Base-by-base conservation (phyloP, 1,140 invertebrate genomes). In the Whitmania pigra region DNA sequence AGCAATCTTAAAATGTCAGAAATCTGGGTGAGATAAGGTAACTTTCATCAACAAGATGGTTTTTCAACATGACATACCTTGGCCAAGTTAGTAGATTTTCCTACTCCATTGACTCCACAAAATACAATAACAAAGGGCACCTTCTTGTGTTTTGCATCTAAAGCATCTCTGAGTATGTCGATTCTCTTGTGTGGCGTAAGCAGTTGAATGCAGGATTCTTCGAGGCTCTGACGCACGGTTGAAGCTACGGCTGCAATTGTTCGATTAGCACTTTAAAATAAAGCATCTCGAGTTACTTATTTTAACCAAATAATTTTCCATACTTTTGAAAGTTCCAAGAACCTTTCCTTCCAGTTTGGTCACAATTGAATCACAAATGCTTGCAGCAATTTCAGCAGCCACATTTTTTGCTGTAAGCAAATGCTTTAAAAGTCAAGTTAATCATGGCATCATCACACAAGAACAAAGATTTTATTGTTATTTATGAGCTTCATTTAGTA, bases 91-190 rank as follows among this genome's bases (percentile, higher is more conserved):
- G 97, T 99, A 0, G 94, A 98, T 80, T 99, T 99, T 67, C 97
- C 97, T 3, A 99, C 97, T 57, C 97, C 97, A 82, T 99, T 99
- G 0, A 99, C 97, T 67, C 97, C 97, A 84, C 97, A 99, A 80
- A 99, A 99, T 0, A 92, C 88, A 84, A 99, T 92, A 1, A 93
- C 89, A 82, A 94, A 99, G 0, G 97, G 95, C n/a, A 88, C 85
- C 0, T 85, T 84, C 69, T 88, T 86, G 77, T 91, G 89, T 74
- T 83, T 83, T 3, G 93, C 89, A 78, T 97, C 93, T 74, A 94
- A 83, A 25, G 94, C 93, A 81, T 99, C 97, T 73, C 97, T 86
- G 17, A 99, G 85, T 78, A 99, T 96, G 83, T 99, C 94, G 53
- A 99, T 89, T 68, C 94, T 88, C 0, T 94, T 87, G 77, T 91